A percentile compares a stretch with the other conserved stretches of the same genome.
Evolutionary conservation across 2,888 invertebrate species (phyloP).

Genomic region (Erebia aethiops): DNA sequence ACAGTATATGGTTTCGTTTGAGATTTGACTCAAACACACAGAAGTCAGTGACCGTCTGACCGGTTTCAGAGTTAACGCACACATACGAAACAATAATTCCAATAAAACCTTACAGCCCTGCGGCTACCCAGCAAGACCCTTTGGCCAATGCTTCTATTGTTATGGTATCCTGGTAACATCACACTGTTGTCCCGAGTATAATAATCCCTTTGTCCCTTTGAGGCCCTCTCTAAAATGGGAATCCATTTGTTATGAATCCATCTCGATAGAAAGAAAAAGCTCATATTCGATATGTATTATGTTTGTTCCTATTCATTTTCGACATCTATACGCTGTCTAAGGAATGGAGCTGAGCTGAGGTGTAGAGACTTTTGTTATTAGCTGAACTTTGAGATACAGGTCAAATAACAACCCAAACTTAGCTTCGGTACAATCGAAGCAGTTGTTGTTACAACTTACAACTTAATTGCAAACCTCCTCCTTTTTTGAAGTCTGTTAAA

Average conservation of each 20-base stretch:
- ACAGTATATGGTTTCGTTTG: too few species aligned
- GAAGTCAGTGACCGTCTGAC: background rate
- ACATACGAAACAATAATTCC: background rate
- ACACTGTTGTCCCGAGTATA: slow-evolving; percentile 32
- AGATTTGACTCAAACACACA: background rate
- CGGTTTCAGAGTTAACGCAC: slow-evolving; percentile 9
- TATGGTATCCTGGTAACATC: slow-evolving; percentile 27
- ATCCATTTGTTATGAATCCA: background rate
- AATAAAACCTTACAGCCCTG: slow-evolving; percentile 8
- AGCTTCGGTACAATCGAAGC: too few species aligned
- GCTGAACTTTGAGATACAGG: too few species aligned
- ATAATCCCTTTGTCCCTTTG: slow-evolving; percentile 35
- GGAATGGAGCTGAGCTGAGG: too few species aligned
- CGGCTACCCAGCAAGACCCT: slow-evolving; percentile 20
- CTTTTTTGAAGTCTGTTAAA: too few species aligned
- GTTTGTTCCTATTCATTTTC: too few species aligned
- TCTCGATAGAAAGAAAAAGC: background rate
- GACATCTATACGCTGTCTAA: too few species aligned
- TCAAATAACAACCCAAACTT: too few species aligned
- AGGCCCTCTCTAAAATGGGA: slow-evolving; percentile 6
- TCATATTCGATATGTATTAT: too few species aligned
- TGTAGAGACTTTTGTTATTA: too few species aligned
- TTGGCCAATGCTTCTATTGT: slow-evolving; percentile 27
- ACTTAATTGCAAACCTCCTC: too few species aligned
- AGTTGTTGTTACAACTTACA: too few species aligned